Evolutionary conservation across 2,113 vertebrate species (phyloP), one percentile per base, ranked within the genome.

Genomic region (Amblyopsis rosae): DNA sequence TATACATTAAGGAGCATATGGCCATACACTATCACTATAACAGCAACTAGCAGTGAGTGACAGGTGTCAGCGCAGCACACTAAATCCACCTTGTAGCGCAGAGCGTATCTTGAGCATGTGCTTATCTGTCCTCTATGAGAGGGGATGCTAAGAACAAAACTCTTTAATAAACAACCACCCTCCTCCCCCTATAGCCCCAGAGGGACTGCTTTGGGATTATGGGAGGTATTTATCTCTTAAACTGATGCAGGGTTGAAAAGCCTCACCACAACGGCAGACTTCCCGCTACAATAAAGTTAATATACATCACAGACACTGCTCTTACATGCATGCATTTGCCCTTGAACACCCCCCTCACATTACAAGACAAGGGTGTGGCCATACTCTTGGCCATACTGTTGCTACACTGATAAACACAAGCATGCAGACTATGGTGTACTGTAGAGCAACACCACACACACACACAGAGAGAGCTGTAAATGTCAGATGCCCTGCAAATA

Each of bases 31-130:
- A 76, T 84, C 82, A 2, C 64, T 70, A 65, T 77, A 80, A 80
- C 64, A 71, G 81, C 81, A 83, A 79, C 80, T 73, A 78, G 61
- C 67, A 77, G 62, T 60, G 73, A 82, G 59, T 69, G 79, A 76
- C 53, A 47, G 65, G 17, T 59, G 51, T 66, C 69, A 0, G 49
- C 26, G 35, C 41, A 35, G 71, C 78, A 71, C 50, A 12, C 33
- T 78, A 62, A 81, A 84, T 80, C 79, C 81, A 80, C 59, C 80
- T 69, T 56, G 75, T 66, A 68, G 47, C 17, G 77, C 49, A 41
- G 60, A 75, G 56, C 9, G 1, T 16, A 41, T 12, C 45, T 59
- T 8, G 35, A 41, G 35, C 73, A 72, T 82, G 76, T 86, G 77
- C 72, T 82, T 79, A 79, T 86, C 75, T 60, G 35, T 53, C 33